These are phyloP conservation scores for Adelges cooleyi DNA, from an alignment of 1,140 invertebrate genomes.

Conservation along the genomic window DNA sequence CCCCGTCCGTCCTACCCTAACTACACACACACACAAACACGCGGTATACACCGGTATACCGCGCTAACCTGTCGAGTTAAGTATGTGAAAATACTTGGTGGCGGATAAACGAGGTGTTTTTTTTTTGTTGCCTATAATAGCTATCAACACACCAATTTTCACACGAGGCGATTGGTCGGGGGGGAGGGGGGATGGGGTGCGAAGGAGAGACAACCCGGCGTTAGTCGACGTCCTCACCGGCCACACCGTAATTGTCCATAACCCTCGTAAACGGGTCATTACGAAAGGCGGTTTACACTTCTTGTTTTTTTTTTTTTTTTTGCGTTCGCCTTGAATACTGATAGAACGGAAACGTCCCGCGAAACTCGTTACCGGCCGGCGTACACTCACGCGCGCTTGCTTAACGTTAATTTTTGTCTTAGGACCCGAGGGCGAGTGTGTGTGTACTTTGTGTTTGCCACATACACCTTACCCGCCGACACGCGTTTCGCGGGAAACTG, in stretches of 20 bases:
- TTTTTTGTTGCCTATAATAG: not conserved
- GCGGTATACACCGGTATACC: not conserved
- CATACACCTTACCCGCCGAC: not conserved
- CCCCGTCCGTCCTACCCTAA: not conserved
- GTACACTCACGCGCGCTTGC: not conserved
- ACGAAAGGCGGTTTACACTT: not conserved
- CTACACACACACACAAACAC: too few species aligned
- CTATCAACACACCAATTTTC: too few species aligned
- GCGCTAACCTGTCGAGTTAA: not conserved
- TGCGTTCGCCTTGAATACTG: conserved; percentile 7
- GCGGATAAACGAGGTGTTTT: conserved; percentile 2
- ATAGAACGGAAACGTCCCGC: not conserved
- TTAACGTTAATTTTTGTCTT: not conserved
- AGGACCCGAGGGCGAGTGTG: not conserved
- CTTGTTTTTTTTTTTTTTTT: too few species aligned
- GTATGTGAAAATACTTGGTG: not conserved
- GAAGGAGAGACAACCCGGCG: too few species aligned
- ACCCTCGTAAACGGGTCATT: conserved; percentile 8
- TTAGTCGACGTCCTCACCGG: not conserved
- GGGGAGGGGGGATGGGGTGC: too few species aligned
- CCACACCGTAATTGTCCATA: conserved; percentile 9
- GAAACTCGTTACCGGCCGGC: not conserved
- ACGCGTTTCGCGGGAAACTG: not conserved
- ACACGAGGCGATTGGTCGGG: too few species aligned
- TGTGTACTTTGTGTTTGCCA: not conserved